phyloP scores from a whole-genome alignment of 2,888 invertebrate genomes.

The Phalera bucephala region DNA sequence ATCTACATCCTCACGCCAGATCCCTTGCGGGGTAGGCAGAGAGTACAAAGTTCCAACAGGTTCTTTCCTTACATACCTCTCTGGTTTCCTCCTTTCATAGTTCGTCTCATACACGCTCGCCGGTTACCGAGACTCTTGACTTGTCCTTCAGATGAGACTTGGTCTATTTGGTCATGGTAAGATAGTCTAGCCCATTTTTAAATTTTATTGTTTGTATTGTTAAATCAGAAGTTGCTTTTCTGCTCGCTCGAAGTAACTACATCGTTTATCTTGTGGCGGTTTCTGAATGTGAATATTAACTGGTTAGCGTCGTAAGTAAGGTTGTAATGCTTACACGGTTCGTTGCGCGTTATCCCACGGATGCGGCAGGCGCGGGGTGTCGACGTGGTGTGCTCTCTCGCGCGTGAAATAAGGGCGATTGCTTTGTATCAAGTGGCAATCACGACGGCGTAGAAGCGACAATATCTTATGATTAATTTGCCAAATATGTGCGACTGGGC shows the following conservation, averaged over 20 bases:
- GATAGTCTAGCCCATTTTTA: no score
- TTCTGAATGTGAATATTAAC: constrained; percentile 35
- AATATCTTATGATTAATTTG: constrained; percentile 15
- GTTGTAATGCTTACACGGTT: constrained; percentile 55
- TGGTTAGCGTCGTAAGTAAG: constrained; percentile 44
- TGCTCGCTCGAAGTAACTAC: constrained; percentile 4
- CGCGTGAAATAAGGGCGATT: constrained; percentile 53
- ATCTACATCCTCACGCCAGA: no score
- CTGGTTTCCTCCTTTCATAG: no score
- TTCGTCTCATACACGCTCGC: no score
- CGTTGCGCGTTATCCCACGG: constrained; percentile 47
- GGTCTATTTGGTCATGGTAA: no score
- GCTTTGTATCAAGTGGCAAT: constrained; percentile 52
- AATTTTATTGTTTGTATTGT: no score
- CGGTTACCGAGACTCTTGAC: no score
- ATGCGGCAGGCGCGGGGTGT: constrained; percentile 28
- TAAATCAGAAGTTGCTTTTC: neutral
- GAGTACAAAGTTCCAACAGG: no score
- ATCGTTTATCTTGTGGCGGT: constrained; percentile 15
- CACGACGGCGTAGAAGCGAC: constrained; percentile 18
- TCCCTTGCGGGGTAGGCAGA: no score
- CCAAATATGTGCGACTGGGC: constrained; percentile 7
- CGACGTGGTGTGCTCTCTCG: constrained; percentile 32
- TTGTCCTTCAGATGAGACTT: no score
- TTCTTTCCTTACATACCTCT: no score